These are phyloP conservation scores for Chrysopa pallens DNA, from an alignment of 1,140 invertebrate genomes.

Conservation along the genomic window DNA sequence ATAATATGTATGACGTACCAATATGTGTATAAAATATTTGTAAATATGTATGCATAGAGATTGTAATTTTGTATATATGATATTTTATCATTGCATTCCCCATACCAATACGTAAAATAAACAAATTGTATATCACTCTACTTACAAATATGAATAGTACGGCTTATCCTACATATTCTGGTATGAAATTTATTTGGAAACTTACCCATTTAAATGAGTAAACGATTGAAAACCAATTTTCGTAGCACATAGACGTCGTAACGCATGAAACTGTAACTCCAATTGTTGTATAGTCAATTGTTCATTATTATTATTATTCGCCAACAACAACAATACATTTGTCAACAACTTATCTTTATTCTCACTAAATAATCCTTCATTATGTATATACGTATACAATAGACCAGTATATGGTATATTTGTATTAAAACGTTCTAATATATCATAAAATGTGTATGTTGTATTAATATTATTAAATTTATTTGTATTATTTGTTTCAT, in stretches of 20 bases:
- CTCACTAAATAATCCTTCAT: slow-evolving; percentile 92
- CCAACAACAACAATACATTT: slow-evolving; percentile 54
- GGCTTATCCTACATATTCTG: no score
- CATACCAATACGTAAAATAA: no score
- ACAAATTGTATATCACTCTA: no score
- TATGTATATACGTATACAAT: slow-evolving; percentile 86
- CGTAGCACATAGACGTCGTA: slow-evolving; percentile 83
- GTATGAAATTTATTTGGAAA: no score
- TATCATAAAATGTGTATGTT: slow-evolving; percentile 31
- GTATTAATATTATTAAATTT: no score
- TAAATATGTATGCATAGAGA: no score
- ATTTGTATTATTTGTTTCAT: no score
- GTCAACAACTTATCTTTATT: slow-evolving; percentile 96
- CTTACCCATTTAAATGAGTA: slow-evolving; percentile 73
- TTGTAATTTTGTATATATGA: no score
- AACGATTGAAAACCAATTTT: slow-evolving; percentile 97
- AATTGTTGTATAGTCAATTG: slow-evolving; percentile 46
- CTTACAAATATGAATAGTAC: no score
- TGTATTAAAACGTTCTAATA: slow-evolving; percentile 85
- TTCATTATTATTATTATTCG: slow-evolving; percentile 51
- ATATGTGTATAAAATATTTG: no score
- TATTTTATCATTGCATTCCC: no score
- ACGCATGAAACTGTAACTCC: slow-evolving; percentile 86
- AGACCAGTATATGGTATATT: slow-evolving; percentile 96
- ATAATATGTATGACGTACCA: no score